Percentiles rank a stretch among this genome's conserved stretches.
phyloP scores from a whole-genome alignment of 2,113 vertebrate genomes.

The Phainopepla nitens region DNA sequence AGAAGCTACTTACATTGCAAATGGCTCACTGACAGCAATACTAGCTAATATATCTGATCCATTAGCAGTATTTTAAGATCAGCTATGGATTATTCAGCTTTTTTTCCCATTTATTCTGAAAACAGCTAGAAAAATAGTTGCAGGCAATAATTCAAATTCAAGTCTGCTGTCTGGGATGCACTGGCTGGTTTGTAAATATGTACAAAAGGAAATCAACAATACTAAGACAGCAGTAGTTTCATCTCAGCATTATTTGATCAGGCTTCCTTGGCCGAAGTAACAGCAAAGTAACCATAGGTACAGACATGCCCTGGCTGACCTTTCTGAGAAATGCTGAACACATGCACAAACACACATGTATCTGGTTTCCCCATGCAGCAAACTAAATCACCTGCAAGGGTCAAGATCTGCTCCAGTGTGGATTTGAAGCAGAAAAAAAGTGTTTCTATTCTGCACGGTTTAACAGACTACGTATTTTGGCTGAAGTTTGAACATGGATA shows the following conservation, averaged over 20 bases:
- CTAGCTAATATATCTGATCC: background rate
- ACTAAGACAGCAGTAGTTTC: background rate
- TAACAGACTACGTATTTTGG: background rate
- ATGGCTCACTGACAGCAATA: background rate
- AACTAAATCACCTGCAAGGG: background rate
- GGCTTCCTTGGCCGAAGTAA: background rate
- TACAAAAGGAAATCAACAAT: background rate
- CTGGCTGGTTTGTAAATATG: background rate
- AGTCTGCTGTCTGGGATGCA: background rate
- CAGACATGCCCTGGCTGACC: background rate
- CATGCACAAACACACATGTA: rapidly evolving
- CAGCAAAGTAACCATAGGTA: background rate
- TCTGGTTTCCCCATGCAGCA: background rate
- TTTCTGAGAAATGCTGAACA: background rate
- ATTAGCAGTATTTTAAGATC: background rate
- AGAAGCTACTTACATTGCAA: background rate
- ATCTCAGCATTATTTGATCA: background rate
- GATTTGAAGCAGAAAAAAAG: background rate
- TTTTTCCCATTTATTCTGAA: background rate
- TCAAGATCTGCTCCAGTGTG: background rate
- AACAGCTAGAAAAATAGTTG: background rate
- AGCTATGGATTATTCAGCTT: background rate
- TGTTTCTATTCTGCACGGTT: background rate
- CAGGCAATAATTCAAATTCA: background rate
- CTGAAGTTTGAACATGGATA: background rate